Base-by-base conservation (phyloP, 2,113 vertebrate species). In the Calidris pygmaea region DNA sequence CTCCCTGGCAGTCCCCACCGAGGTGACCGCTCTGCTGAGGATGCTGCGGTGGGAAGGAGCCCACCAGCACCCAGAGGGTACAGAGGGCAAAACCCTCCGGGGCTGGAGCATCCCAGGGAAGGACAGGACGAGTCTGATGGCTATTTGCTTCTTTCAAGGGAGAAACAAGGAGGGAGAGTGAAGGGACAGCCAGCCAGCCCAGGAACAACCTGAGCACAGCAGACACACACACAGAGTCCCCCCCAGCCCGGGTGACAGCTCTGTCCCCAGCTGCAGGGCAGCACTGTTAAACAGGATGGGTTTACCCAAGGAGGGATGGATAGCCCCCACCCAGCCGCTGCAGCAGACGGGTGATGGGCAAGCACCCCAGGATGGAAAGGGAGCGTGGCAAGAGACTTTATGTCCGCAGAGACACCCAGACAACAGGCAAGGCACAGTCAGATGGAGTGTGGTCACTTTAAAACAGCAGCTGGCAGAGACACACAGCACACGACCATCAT, bases 311-410 rank as follows among this genome's bases (percentile, higher is more conserved):
- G 19, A 41, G 24, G 65, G 19, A 26, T 4, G 8, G 4, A 2
- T 5, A 52, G 7, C 34, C 41, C 58, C 45, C 23, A 26, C 5
- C 7, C 16, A 14, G 10, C 34, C 1, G 0, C 58, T 19, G 43
- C 48, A 77, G 65, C 35, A 12, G 20, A 24, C 1, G 2, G 43
- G 32, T 0, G 11, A 32, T 26, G 16, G 78, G 45, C 52, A n/a
- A 86, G 35, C 62, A 53, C 12, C 41, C 43, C 45, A 12, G 20
- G 27, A 22, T 1, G 21, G 23, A 39, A 27, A 39, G 55, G 22
- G 41, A 75, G 13, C 3, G 0, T 1, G 8, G 41, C 5, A 1
- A 37, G 76, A 67, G 37, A 19, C 14, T 4, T 3, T 19, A 4
- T 3, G 21, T 6, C 76, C 71, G 41, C 62, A 58, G 80, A 37